These are phyloP conservation scores for Leptopilina myrica DNA, from an alignment of 2,888 invertebrate species.

Conservation along the genomic window DNA sequence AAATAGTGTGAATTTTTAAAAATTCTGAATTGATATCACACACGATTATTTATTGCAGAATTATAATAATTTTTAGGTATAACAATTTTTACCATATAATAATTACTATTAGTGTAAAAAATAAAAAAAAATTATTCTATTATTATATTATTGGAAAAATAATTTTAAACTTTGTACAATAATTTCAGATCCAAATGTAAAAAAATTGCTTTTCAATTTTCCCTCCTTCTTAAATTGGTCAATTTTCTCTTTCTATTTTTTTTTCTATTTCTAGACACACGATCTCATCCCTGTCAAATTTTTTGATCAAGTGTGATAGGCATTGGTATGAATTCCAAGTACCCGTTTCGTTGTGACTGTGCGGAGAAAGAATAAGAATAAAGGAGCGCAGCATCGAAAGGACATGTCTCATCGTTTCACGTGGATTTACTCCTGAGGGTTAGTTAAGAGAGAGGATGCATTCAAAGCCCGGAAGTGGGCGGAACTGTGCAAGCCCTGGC, in stretches of 20 bases:
- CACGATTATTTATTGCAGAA: too few species aligned
- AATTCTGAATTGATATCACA: background rate
- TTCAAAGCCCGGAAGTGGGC: slow-evolving; percentile 76
- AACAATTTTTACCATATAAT: too few species aligned
- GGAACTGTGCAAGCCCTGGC: slow-evolving; percentile 69
- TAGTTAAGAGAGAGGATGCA: slow-evolving; percentile 74
- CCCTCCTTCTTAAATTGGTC: too few species aligned
- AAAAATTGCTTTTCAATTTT: background rate
- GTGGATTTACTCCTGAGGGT: slow-evolving; percentile 73
- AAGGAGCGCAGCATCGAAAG: slow-evolving; percentile 64
- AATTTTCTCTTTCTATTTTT: background rate
- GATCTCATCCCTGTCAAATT: slow-evolving; percentile 54
- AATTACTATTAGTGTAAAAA: too few species aligned
- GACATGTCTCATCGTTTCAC: slow-evolving; percentile 70
- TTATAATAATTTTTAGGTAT: too few species aligned
- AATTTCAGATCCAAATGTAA: too few species aligned
- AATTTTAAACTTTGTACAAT: too few species aligned
- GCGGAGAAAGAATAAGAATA: slow-evolving; percentile 38
- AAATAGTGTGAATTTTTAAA: too few species aligned
- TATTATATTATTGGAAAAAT: too few species aligned
- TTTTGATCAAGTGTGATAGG: slow-evolving; percentile 50
- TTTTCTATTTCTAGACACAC: slow-evolving; percentile 15
- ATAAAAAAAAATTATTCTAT: too few species aligned
- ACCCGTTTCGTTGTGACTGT: slow-evolving; percentile 39
- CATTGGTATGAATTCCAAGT: slow-evolving; percentile 51